Evolutionary conservation across 2,888 invertebrate species (phyloP).

Genomic region (Cylindroiulus punctatus): DNA sequence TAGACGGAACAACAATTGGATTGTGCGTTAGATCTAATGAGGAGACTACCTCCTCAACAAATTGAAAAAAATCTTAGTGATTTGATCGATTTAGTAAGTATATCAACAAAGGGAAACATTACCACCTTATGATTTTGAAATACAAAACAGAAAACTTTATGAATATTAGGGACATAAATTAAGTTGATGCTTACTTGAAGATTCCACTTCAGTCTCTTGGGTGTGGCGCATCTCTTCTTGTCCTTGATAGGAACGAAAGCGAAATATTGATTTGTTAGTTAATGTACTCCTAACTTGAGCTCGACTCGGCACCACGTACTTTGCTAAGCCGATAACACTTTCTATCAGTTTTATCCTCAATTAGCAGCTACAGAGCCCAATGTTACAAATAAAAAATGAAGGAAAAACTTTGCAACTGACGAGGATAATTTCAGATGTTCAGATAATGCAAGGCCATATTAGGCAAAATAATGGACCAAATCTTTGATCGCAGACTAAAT

Average conservation of each 20-base stretch:
- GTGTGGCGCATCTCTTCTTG: conserved; percentile 1
- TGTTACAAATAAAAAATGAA: too few species aligned
- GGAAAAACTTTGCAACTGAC: too few species aligned
- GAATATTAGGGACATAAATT: too few species aligned
- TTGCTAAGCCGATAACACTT: background rate
- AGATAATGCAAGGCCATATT: too few species aligned
- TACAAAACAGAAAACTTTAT: too few species aligned
- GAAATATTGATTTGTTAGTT: background rate
- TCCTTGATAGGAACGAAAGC: background rate
- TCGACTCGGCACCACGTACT: background rate
- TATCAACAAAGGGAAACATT: background rate
- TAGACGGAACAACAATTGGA: conserved; percentile 97
- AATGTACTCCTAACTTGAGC: too few species aligned
- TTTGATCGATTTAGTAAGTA: conserved; percentile 84
- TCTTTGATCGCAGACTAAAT: too few species aligned
- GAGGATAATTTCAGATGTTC: too few species aligned
- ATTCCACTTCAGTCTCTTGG: background rate
- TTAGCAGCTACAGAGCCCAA: too few species aligned
- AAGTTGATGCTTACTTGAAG: background rate
- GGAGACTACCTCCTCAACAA: conserved; percentile 97
- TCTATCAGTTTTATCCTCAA: too few species aligned
- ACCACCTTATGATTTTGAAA: background rate
- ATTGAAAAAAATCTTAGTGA: conserved; percentile 98
- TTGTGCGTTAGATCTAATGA: conserved; percentile 98
- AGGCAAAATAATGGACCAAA: too few species aligned